Conservation (phyloP, 2,797 vertebrate species). For the Lateolabrax maculatus region DNA sequence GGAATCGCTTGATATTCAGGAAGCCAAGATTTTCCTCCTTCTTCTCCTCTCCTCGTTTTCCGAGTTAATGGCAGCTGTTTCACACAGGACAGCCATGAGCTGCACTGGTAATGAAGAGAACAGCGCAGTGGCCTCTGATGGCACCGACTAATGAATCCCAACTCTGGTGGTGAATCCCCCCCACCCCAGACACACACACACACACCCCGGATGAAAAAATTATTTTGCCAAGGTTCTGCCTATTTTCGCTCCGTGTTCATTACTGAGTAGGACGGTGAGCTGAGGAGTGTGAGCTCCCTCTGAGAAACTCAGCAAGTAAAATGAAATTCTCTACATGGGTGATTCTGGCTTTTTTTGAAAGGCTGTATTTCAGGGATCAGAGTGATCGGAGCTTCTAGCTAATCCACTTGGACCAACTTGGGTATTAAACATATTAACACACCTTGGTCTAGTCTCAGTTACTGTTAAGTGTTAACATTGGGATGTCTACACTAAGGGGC, state of each 20-base stretch:
- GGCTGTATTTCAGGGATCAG: too few species aligned
- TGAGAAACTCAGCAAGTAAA: background rate
- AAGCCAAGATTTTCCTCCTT: slow-evolving; percentile 6
- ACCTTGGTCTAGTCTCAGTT: background rate
- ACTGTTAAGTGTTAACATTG: too few species aligned
- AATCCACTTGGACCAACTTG: background rate
- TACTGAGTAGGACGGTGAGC: slow-evolving; percentile 42
- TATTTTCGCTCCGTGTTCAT: slow-evolving; percentile 41
- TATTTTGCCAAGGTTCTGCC: slow-evolving; percentile 49
- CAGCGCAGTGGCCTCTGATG: slow-evolving; percentile 49
- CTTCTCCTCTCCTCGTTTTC: background rate
- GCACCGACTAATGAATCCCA: slow-evolving; percentile 65
- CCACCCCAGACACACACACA: background rate
- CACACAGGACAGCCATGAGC: slow-evolving; percentile 22
- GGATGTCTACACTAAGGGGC: too few species aligned
- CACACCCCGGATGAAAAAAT: slow-evolving; percentile 36
- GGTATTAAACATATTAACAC: background rate
- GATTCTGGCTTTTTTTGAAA: background rate
- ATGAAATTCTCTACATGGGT: background rate
- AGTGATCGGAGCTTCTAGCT: background rate
- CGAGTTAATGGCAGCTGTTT: slow-evolving; percentile 46
- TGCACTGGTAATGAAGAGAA: slow-evolving; percentile 50
- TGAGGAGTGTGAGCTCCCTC: background rate
- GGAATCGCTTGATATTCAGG: slow-evolving; percentile 9
- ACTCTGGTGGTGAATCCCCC: slow-evolving; percentile 35